Base-by-base conservation (phyloP, 2,113 vertebrate species). In the Brachyhypopomus occidentalis region DNA sequence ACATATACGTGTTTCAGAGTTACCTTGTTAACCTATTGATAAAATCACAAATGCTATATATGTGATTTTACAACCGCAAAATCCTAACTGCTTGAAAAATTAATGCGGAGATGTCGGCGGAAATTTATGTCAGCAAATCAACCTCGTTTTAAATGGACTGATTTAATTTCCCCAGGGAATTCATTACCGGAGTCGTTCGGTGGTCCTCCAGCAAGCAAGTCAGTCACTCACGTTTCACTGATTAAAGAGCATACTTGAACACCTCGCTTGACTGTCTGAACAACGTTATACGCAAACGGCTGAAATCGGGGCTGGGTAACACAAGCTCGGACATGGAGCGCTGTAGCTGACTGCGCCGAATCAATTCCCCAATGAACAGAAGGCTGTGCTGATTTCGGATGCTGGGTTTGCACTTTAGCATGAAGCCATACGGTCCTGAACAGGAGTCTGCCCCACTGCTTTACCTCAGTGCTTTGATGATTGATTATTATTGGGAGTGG, bases 91-190 rank as follows among this genome's bases (percentile, higher is more conserved):
- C 16, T 1, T 4, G 27, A 80, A 78, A 80, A 83, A 87, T 12
- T 8, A 78, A 75, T 27, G 14, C 41, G 11, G 55, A n/a, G 79
- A 72, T 76, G 77, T 84, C 36, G 17, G 27, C 30, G 0, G 3
- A 62, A 34, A 79, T 79, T 70, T 38, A 84, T 73, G 16, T 7
- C 27, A 22, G 27, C 30, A 59, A 66, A 83, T 88, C 78, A 83
- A 84, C 84, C 64, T 45, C 5, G 0, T 48, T 36, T 30, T 52
- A 58, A 48, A 45, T 41, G 62, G 52, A 70, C 66, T 8, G n/a
- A 69, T 27, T 84, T 70, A 41, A 70, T 70, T 70, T 70, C 66
- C 38, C 66, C 4, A 41, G 20, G 66, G 66, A 70, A 70, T 70
- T 70, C 34, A 41, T n/a, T 70, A 38, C 23, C n/a, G 8, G 19